Evolutionary conservation across 1,140 invertebrate species (phyloP).

Genomic region (Brachionus manjavacas): DNA sequence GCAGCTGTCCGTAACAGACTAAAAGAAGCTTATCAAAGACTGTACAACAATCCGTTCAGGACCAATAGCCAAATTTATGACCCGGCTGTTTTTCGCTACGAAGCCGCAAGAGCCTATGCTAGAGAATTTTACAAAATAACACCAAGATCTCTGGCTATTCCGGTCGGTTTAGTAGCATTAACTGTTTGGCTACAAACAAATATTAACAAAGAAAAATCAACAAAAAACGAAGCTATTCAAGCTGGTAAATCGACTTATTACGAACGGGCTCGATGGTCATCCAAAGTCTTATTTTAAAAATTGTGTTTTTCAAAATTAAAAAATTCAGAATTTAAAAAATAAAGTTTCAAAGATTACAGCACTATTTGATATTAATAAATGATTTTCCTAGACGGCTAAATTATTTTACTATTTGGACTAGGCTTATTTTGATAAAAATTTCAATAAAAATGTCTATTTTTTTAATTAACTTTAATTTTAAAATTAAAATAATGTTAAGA

Average conservation of each 20-base stretch:
- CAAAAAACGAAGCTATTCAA: background rate
- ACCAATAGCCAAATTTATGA: conserved; percentile 23
- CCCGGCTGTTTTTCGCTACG: conserved; percentile 36
- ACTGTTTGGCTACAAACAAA: background rate
- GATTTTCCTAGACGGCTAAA: too few relatives aligned
- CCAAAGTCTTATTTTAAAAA: background rate
- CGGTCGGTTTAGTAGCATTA: background rate
- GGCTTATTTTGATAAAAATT: too few relatives aligned
- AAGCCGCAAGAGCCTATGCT: conserved; percentile 33
- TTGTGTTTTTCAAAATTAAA: background rate
- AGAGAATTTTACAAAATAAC: conserved; percentile 37
- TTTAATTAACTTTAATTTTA: too few relatives aligned
- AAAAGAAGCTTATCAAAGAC: conserved; percentile 32
- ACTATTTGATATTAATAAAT: too few relatives aligned
- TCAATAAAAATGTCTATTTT: too few relatives aligned
- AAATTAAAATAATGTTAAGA: too few relatives aligned
- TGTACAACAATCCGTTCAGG: conserved; percentile 35
- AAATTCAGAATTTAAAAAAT: background rate
- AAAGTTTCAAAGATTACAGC: too few relatives aligned
- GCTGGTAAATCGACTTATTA: conserved; percentile 23
- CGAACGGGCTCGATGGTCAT: conserved; percentile 7
- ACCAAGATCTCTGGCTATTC: conserved; percentile 35
- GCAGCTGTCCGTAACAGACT: background rate
- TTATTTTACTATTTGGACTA: too few relatives aligned
- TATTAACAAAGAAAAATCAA: background rate